phyloP scores from a whole-genome alignment of 2,113 vertebrate species.

The Nesospiza acunhae region DNA sequence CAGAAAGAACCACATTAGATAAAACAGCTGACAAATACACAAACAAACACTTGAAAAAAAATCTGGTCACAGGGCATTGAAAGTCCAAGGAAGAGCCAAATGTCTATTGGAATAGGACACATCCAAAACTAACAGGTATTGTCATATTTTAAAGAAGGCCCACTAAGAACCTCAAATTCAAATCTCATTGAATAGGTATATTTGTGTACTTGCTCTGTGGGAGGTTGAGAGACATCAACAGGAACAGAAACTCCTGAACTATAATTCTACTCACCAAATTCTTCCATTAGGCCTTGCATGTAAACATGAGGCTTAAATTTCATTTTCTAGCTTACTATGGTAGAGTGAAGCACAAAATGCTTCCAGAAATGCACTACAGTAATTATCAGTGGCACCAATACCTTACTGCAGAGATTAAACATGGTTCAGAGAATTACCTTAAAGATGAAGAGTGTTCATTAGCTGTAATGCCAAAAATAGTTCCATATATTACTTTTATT shows the following conservation, averaged over 20 bases:
- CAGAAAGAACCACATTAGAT: background rate
- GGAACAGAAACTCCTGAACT: background rate
- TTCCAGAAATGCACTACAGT: background rate
- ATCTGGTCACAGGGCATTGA: background rate
- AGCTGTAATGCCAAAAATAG: background rate
- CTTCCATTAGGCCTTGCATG: background rate
- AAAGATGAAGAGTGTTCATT: background rate
- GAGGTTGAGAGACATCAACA: background rate
- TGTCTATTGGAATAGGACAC: background rate
- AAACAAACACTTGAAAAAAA: background rate
- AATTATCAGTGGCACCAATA: background rate
- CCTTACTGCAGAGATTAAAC: background rate
- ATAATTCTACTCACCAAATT: background rate
- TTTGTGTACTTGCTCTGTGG: background rate
- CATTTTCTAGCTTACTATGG: background rate
- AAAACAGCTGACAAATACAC: background rate
- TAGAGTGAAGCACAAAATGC: background rate
- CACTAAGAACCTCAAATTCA: background rate
- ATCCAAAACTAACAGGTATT: background rate
- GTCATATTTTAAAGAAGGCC: background rate
- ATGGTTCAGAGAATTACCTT: background rate
- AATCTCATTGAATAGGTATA: background rate
- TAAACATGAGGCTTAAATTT: background rate
- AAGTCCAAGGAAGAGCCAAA: background rate
- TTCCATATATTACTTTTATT: background rate